Conservation (phyloP, 2,113 vertebrate species). For the Nanger granti region DNA sequence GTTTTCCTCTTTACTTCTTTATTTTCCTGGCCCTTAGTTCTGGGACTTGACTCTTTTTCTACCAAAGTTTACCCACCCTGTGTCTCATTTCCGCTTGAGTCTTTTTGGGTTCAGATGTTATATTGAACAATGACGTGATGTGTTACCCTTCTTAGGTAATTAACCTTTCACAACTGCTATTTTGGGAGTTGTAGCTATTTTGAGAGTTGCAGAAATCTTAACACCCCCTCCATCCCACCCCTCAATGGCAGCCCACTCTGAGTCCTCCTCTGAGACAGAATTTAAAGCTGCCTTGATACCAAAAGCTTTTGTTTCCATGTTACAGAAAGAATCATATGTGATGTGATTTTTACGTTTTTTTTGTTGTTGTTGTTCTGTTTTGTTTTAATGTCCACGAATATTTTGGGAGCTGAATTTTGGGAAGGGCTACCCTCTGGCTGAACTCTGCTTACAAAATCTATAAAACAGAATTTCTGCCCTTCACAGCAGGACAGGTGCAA, state of each 20-base stretch:
- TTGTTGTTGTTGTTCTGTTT: background rate
- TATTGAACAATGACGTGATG: background rate
- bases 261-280: background rate
- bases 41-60: background rate
- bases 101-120: background rate
- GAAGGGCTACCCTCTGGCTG: slow-evolving; percentile 51
- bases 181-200: background rate
- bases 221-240: background rate
- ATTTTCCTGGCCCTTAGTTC: background rate
- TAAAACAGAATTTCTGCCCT: background rate
- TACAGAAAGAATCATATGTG: background rate
- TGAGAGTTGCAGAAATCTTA: background rate
- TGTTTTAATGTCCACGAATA: slow-evolving; percentile 8
- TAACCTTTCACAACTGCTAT: slow-evolving; percentile 7
- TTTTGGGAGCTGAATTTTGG: slow-evolving; percentile 35
- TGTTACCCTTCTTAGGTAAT: background rate
- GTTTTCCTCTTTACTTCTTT: background rate
- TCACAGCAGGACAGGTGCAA: background rate
- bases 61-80: background rate
- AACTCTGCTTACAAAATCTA: slow-evolving; percentile 45
- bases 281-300: background rate
- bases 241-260: background rate
- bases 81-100: background rate
- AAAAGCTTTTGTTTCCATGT: background rate
- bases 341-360: background rate